phyloP scores from a whole-genome alignment of 2,888 invertebrate genomes.

The Andrena flavipes region DNA sequence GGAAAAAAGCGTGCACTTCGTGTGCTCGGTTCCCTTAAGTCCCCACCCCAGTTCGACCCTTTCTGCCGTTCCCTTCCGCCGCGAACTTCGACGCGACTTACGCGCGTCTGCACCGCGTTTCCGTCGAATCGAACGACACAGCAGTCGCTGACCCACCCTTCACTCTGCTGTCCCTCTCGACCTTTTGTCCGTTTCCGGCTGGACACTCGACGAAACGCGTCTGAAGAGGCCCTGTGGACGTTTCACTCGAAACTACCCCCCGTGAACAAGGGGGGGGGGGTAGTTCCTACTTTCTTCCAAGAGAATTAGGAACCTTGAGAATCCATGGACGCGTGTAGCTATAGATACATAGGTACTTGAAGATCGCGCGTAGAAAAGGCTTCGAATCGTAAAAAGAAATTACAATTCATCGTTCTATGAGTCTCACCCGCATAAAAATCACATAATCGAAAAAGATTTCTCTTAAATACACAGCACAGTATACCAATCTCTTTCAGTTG shows the following conservation, averaged over 20 bases:
- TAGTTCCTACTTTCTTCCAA: constrained; percentile 31
- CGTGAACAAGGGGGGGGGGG: constrained; percentile 36
- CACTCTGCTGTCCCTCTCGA: not conserved
- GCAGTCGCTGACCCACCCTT: not conserved
- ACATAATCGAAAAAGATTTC: too few species aligned
- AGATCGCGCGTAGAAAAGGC: too few species aligned
- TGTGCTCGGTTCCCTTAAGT: constrained; percentile 12
- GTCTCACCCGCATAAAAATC: too few species aligned
- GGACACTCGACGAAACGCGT: constrained; percentile 23
- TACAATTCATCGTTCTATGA: too few species aligned
- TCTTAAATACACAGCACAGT: too few species aligned
- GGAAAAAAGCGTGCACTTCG: constrained; percentile 17
- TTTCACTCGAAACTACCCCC: not conserved
- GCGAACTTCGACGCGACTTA: constrained; percentile 42
- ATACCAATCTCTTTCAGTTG: too few species aligned
- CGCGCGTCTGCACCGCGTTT: constrained; percentile 6
- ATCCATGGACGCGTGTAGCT: not conserved
- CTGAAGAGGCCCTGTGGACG: constrained; percentile 9
- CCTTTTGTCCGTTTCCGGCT: not conserved
- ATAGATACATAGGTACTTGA: too few species aligned
- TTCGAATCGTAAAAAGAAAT: too few species aligned
- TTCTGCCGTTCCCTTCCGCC: not conserved
- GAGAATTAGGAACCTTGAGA: not conserved
- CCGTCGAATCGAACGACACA: constrained; percentile 17
- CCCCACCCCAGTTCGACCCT: not conserved